Base-by-base conservation (phyloP, 2,888 invertebrate species). In the Pycnomerus fuliginosus region DNA sequence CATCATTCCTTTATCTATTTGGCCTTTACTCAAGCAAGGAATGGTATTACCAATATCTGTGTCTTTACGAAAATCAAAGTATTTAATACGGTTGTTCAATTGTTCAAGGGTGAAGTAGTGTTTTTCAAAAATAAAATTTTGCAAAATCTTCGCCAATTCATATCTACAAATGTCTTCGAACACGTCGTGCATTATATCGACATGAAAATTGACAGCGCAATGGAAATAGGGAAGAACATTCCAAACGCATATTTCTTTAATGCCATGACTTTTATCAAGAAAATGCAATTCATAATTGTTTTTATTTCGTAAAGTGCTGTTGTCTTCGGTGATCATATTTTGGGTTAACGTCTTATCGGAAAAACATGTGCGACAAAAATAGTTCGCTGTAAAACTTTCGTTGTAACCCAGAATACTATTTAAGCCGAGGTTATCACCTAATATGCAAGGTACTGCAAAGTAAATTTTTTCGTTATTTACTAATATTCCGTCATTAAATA, bases 181-280 rank as follows among this genome's bases (percentile, higher is more conserved):
- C 25, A 25, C 4, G 25, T 25, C 25, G 11, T 25, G 25, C 25
- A 25, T 25, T 4, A 25, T 25, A 10, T 25, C 25, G 11, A 25
- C 8, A 25, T 4, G 5, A 25, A 25, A 3, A 25, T 25, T 25
- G 7, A 4, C 10, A 3, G 25, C 11, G 25, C 25, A 25, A 10
- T 25, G 25, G 25, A 25, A 25, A 25, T 25, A 25, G 11, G 25
- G 10, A 4, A 25, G 11, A 3, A 3, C 11, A 25, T 25, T 25
- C 25, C 25, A 25, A 10, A 25, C 10, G 11, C 25, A 25, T 8
- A 3, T 3, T 25, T 8, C 5, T 25, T 25, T 25, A 25, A 25
- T 10, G 8, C 25, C 25, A 10, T 8, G 11, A 4, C 7, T 8
- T 25, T 25, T 25, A 3, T 25, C 25, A 7, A 3, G 4, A 4